Percentiles rank a stretch among this genome's conserved stretches.
Evolutionary conservation across 2,888 invertebrate species (phyloP).

Genomic region (Muscina levida): DNA sequence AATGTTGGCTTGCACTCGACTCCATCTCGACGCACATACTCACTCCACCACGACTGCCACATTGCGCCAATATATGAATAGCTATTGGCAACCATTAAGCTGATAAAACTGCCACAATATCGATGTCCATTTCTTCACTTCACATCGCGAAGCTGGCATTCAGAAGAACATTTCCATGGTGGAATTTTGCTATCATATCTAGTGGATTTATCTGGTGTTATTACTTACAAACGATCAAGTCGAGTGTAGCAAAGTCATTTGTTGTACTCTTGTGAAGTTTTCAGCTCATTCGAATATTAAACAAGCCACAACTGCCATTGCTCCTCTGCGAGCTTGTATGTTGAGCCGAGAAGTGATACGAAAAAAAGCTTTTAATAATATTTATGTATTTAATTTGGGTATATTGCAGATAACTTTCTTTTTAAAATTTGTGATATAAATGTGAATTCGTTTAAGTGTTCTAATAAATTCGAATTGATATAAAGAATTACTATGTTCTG

Average conservation of each 20-base stretch:
- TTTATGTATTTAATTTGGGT: constrained; percentile 53
- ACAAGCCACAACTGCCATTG: background rate
- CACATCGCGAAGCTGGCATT: constrained; percentile 37
- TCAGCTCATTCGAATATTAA: background rate
- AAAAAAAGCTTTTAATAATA: constrained; percentile 49
- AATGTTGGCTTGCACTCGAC: background rate
- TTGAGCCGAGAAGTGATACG: background rate
- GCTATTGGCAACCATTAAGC: constrained; percentile 58
- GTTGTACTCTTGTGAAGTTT: background rate
- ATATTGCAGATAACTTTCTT: background rate
- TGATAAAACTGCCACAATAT: constrained; percentile 60
- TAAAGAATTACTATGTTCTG: background rate
- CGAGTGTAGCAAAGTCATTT: constrained; percentile 17
- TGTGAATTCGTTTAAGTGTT: background rate
- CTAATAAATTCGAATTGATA: background rate
- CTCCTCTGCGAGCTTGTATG: background rate
- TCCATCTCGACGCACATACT: background rate
- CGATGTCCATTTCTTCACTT: constrained; percentile 55
- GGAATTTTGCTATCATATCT: constrained; percentile 49
- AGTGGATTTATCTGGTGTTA: constrained; percentile 58
- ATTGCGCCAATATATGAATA: background rate
- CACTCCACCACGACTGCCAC: background rate
- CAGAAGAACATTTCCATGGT: constrained; percentile 36
- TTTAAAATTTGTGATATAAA: background rate
- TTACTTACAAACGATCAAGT: constrained; percentile 58